Evolutionary conservation across 2,888 invertebrate species (phyloP).

Genomic region (Carcina quercana): DNA sequence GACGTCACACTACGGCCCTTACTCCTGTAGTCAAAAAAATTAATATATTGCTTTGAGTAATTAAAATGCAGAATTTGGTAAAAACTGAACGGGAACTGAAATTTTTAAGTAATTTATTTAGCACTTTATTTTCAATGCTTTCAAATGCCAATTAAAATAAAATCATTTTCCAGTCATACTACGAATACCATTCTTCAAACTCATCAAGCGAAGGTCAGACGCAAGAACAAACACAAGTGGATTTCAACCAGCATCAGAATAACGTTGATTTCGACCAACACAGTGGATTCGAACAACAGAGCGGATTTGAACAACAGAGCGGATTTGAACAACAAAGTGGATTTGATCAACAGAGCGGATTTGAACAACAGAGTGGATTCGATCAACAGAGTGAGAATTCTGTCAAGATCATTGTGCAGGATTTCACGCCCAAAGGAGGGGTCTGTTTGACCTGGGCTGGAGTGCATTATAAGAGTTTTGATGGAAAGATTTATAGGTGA

Average conservation of each 20-base stretch:
- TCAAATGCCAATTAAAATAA: too few relatives aligned
- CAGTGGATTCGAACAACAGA: slow-evolving; percentile 4
- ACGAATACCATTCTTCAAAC: slow-evolving; percentile 2
- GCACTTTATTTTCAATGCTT: too few relatives aligned
- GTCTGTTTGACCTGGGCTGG: slow-evolving; percentile 88
- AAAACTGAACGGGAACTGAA: too few relatives aligned
- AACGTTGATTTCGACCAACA: slow-evolving; percentile 2
- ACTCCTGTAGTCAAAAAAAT: too few relatives aligned
- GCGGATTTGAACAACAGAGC: slow-evolving; percentile 3
- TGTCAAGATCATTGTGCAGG: slow-evolving; percentile 41
- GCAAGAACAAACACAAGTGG: neutral
- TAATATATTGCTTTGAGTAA: too few relatives aligned
- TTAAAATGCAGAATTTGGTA: too few relatives aligned
- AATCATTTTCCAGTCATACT: slow-evolving; percentile 1
- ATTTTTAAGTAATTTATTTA: too few relatives aligned
- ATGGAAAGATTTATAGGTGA: slow-evolving; percentile 84
- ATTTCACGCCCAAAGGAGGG: slow-evolving; percentile 75
- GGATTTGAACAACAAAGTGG: slow-evolving; percentile 4
- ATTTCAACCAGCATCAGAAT: neutral
- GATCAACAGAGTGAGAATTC: slow-evolving; percentile 12
- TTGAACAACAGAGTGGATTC: neutral
- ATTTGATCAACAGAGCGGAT: slow-evolving; percentile 4
- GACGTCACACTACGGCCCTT: too few relatives aligned
- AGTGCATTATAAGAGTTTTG: slow-evolving; percentile 88
- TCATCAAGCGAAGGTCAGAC: neutral